Percentiles rank a stretch among this genome's conserved stretches.
These are phyloP conservation scores for Sorex maritimensis DNA, from an alignment of 2,797 vertebrate genomes.

Conservation along the genomic window DNA sequence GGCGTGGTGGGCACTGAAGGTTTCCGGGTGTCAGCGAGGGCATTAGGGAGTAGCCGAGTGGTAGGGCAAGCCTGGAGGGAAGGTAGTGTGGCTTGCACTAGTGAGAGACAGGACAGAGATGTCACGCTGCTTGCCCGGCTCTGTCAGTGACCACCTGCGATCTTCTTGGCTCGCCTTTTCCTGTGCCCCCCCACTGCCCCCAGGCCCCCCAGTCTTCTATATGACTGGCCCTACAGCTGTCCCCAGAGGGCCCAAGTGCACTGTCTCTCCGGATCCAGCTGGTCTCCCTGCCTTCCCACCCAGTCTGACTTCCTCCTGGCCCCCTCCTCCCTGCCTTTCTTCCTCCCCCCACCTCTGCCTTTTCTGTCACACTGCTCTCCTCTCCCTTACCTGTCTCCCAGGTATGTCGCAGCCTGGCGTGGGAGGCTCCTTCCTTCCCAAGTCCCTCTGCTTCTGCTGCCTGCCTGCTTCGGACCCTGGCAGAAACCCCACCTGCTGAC, in stretches of 20 bases:
- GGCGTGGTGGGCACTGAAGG: neutral
- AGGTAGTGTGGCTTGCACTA: neutral
- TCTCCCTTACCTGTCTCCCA: slow-evolving; percentile 80
- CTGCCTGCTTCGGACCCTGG: slow-evolving; percentile 83
- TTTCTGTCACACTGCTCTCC: slow-evolving; percentile 77
- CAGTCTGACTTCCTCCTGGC: neutral
- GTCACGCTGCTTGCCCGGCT: neutral
- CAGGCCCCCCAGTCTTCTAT: neutral
- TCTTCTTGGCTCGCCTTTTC: slow-evolving; percentile 2
- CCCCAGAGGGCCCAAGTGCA: neutral
- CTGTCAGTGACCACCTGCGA: neutral
- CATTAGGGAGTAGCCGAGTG: neutral
- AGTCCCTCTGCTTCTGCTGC: slow-evolving; percentile 80
- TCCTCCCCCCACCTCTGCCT: neutral
- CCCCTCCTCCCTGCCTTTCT: neutral
- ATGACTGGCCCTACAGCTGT: neutral
- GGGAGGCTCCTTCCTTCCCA: slow-evolving; percentile 72
- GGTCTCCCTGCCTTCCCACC: neutral
- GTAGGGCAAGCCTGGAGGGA: neutral
- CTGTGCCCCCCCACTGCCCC: neutral
- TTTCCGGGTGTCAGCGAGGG: neutral
- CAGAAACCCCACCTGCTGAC: slow-evolving; percentile 80
- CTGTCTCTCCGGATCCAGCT: neutral
- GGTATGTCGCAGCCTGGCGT: slow-evolving; percentile 79
- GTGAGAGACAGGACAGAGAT: neutral